Percentiles rank a stretch among this genome's conserved stretches.
Conservation (phyloP, 2,888 invertebrate species). For the Thecocarcelia acutangulata region DNA sequence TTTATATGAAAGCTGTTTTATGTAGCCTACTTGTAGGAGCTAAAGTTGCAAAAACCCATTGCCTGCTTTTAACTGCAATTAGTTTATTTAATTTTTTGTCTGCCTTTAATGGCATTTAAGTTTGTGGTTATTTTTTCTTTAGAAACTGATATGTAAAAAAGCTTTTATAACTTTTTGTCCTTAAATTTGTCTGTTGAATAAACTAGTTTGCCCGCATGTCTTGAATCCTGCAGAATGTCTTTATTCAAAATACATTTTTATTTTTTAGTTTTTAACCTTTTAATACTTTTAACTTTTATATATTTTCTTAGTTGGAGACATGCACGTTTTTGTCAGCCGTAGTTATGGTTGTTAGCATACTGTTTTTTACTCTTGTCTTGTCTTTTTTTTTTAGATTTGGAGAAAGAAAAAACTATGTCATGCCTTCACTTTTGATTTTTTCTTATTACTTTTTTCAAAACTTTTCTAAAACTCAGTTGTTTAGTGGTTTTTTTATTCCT, state of each 20-base stretch:
- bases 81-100: slow-evolving; percentile 15
- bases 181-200: slow-evolving; percentile 4
- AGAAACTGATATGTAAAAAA: neutral
- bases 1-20: too few relatives aligned
- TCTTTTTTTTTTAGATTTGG: neutral
- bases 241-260: slow-evolving; percentile 46
- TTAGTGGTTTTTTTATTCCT: slow-evolving; percentile 46
- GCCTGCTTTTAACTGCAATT: slow-evolving; percentile 40
- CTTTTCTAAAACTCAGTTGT: slow-evolving; percentile 63
- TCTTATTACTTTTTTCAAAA: slow-evolving; percentile 24
- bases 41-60: neutral
- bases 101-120: slow-evolving; percentile 25
- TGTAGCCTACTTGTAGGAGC: slow-evolving; percentile 15
- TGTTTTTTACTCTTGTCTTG: neutral
- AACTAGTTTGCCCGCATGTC: neutral
- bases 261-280: slow-evolving; percentile 33
- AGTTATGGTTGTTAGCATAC: slow-evolving; percentile 47
- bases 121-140: slow-evolving; percentile 11
- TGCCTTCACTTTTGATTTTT: slow-evolving; percentile 59
- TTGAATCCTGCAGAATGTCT: slow-evolving; percentile 30
- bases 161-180: slow-evolving; percentile 49
- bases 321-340: slow-evolving; percentile 51
- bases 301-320: slow-evolving; percentile 42
- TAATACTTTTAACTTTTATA: slow-evolving; percentile 47
- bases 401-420: slow-evolving; percentile 57